A percentile compares a stretch with the other conserved stretches of the same genome.
These are phyloP conservation scores for Brachypalpus laphriformis DNA, from an alignment of 2,888 invertebrate species.

Conservation along the genomic window DNA sequence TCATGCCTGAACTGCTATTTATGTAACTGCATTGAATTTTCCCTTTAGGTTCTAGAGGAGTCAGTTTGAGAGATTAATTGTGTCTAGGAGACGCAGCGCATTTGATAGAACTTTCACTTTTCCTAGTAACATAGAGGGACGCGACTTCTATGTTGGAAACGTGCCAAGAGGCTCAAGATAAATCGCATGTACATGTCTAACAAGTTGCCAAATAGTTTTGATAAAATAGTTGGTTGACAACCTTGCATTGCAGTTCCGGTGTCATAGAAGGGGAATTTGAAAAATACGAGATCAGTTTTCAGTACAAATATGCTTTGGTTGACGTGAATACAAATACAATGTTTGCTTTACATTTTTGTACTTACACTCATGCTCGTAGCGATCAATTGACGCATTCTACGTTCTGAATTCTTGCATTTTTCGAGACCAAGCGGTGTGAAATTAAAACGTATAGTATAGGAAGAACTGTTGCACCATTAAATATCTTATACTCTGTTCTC, in stretches of 20 bases:
- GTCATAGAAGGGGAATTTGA: background rate
- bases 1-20: constrained; percentile 3
- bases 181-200: background rate
- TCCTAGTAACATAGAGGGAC: background rate
- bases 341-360: no score
- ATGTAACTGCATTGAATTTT: constrained; percentile 35
- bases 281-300: constrained; percentile 38
- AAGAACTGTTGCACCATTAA: no score
- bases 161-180: constrained; percentile 38
- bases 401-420: no score
- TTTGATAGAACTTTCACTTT: constrained; percentile 50
- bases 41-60: background rate
- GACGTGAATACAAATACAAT: no score
- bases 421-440: no score
- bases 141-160: background rate
- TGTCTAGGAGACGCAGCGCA: constrained; percentile 2
- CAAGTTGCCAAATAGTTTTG: constrained; percentile 35
- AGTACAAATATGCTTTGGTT: background rate
- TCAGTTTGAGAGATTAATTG: constrained; percentile 9
- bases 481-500: no score
- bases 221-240: constrained; percentile 23
- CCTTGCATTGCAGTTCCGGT: constrained; percentile 52
- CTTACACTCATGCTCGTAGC: no score
- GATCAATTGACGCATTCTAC: no score
- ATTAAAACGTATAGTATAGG: no score